Percentiles rank a stretch among this genome's conserved stretches.
These are phyloP conservation scores for Marcusenius ussheri DNA, from an alignment of 2,113 vertebrate species.

Conservation along the genomic window DNA sequence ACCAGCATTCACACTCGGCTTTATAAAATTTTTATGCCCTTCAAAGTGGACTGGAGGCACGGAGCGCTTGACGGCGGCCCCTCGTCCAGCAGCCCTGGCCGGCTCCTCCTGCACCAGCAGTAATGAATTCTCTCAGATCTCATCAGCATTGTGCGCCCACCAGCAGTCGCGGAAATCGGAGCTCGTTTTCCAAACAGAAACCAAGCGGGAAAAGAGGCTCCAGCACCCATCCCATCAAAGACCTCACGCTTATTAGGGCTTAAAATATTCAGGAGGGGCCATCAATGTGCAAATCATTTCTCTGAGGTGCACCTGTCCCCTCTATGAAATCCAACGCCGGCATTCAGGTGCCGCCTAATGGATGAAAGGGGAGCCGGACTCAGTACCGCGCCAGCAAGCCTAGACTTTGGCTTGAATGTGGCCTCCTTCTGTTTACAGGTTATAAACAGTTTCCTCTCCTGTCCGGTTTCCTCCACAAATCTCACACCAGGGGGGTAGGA, in stretches of 20 bases:
- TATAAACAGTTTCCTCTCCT: conserved; percentile 43
- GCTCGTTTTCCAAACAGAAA: conserved; percentile 8
- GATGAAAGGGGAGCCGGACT: conserved; percentile 17
- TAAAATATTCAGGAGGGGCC: conserved; percentile 25
- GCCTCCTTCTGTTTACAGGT: conserved; percentile 40
- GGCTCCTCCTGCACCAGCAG: background rate
- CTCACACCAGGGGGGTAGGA: conserved; percentile 3
- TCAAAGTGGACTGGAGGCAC: background rate
- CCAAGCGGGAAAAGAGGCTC: background rate
- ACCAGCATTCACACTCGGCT: background rate
- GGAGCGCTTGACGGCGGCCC: background rate
- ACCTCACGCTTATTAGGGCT: conserved; percentile 19
- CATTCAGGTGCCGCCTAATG: conserved; percentile 37
- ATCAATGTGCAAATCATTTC: conserved; percentile 28
- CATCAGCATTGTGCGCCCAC: background rate
- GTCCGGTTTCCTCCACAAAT: conserved; percentile 19
- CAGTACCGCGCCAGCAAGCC: background rate
- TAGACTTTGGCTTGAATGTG: conserved; percentile 21
- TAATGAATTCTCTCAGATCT: conserved; percentile 34
- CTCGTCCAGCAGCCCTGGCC: background rate
- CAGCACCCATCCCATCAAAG: conserved; percentile 17
- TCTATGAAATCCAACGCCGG: conserved; percentile 49
- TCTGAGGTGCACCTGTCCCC: conserved; percentile 52
- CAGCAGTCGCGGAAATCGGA: conserved; percentile 15
- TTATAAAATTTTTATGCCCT: background rate